Evolutionary conservation across 2,888 invertebrate genomes (phyloP), one percentile per base, ranked within the genome.

Genomic region (Bhutanitis thaidina): DNA sequence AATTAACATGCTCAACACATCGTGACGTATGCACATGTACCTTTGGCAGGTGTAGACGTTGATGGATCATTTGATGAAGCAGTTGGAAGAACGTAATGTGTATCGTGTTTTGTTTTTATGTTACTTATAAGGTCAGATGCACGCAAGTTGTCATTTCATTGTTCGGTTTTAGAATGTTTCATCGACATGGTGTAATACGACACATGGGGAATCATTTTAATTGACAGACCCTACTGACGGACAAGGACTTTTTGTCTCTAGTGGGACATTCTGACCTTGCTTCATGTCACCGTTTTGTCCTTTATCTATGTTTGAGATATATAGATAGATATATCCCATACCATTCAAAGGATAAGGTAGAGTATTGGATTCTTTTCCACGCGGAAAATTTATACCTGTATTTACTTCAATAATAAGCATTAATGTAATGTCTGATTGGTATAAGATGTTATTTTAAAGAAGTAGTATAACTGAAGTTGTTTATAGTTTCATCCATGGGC

Each of bases 41-140:
- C 10, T 25, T 16, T 37, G 47, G 43, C 52, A 52, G 52, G 52
- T 52, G 52, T 37, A 32, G 36, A 41, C 15, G 52, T 35, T 47
- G 47, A 52, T 52, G 37, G 41, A 52, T 43, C 39, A 43, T 43
- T 47, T 46, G 43, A 47, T 47, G 47, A 43, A 46, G 41, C 41
- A 43, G 41, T 51, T 51, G 36, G 13, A 5, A 20, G 27, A 16
- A 29, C 14, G 12, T 37, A 49, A 49, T 37, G 29, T 4, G 12
- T 12, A 4, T 27, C 32, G 14, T 29, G 40, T 41, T 36, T 12
- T 34, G 35, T 48, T 47, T 40, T 20, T 5, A 1, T 34, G 34
- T 34, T 38, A 34, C 14, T 43, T 12, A 41, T 51, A 46, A 46
- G 46, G 46, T 37, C 41, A 43, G 36, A n/a, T 12, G 37, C 36